Base-by-base conservation (phyloP, 37 sponge, comb jelly and placozoan species). In the Ianthella basta region DNA sequence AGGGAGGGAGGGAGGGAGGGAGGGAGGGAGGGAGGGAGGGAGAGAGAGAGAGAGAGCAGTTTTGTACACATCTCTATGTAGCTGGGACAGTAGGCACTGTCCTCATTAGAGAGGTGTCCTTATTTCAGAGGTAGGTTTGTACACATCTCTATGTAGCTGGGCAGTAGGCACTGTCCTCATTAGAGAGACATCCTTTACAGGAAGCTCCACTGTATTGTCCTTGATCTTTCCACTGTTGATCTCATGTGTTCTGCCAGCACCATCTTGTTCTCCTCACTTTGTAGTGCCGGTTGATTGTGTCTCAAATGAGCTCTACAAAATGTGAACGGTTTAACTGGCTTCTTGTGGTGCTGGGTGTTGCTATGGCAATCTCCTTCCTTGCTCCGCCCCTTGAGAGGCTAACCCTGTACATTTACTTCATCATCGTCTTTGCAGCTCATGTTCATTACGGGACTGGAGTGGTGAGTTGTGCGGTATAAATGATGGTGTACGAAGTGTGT, bases 251-350 rank as follows among this genome's bases (percentile, higher is more conserved):
- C 3, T 44, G 8, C 50, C 50, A 44, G 6, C 8, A 6, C 72
- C 57, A 41, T 32, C 75, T 30, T 68, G 25, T 25, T 41, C 37
- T 55, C 77, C 40, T 37, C 21, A 20, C 53, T 33, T 29, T 87
- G 32, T 77, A 95, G 95, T 95, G 95, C 78, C 91, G 92, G 19
- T 84, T 95, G 30, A 95, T 95, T 56, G 87, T 95, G 27, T 72
- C 88, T 32, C 92, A 91, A 82, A 95, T 95, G 95, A 75, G 89
- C 14, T 66, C 74, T 2, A 87, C 87, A 13, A 72, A 59, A 10
- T 85, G 87, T 79, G 82, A 91, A 1, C 61, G 89, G 2, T 87
- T 89, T 81, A 91, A 91, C 87, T 0, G 40, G 12, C 85, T 95
- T 0, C 55, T 95, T 25, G 38, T 89, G 12, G 88, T 88, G 4